Conservation (phyloP, 2,888 invertebrate species). For the Cetonia aurata region DNA sequence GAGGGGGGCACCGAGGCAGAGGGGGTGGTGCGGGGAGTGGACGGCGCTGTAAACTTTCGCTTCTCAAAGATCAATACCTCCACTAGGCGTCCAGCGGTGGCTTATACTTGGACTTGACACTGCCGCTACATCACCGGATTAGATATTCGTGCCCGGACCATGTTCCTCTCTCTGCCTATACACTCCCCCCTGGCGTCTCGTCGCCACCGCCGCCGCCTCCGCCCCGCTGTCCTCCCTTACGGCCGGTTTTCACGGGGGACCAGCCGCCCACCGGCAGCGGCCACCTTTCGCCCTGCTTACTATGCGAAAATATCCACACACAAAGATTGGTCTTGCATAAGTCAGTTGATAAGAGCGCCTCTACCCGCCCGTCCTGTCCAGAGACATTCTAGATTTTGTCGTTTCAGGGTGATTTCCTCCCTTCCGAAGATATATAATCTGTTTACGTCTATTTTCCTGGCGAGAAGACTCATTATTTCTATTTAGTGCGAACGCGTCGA, state of each 20-base stretch:
- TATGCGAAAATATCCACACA: constrained; percentile 47
- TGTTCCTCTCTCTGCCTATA: constrained; percentile 42
- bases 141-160: constrained; percentile 55
- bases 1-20: constrained; percentile 48
- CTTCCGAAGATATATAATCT: too few species aligned
- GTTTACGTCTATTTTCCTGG: too few species aligned
- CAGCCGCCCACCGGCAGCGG: constrained; percentile 23
- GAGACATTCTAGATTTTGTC: too few species aligned
- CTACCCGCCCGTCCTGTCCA: too few species aligned
- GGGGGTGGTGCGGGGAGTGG: constrained; percentile 53
- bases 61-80: constrained; percentile 69
- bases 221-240: neutral
- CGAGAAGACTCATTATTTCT: too few species aligned
- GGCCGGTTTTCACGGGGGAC: constrained; percentile 10
- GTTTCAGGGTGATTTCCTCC: too few species aligned
- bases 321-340: constrained; percentile 45
- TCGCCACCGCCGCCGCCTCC: constrained; percentile 8
- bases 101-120: constrained; percentile 58
- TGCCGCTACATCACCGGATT: constrained; percentile 58
- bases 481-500: too few species aligned
- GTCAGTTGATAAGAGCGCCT: constrained; percentile 9
- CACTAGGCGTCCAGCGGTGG: constrained; percentile 64
- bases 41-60: constrained; percentile 68
- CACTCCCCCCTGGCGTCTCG: constrained; percentile 13
- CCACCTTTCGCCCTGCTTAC: constrained; percentile 44